These are phyloP conservation scores for Xylocopa sonorina DNA, from an alignment of 1,140 invertebrate genomes.

Conservation along the genomic window DNA sequence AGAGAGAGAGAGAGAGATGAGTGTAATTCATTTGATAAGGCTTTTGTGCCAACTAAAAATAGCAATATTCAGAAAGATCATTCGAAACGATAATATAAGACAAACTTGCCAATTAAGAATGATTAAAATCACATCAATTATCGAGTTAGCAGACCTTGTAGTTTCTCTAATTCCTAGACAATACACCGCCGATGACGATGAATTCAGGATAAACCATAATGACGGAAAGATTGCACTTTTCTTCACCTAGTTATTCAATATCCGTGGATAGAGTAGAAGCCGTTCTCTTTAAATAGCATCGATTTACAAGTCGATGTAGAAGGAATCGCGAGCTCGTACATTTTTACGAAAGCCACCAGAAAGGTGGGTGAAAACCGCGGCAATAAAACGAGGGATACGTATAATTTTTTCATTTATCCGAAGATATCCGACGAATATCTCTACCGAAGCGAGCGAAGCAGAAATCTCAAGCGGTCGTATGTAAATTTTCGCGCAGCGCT, in stretches of 20 bases:
- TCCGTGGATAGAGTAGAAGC: background rate
- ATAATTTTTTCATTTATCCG: slow-evolving; percentile 16
- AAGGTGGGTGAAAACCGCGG: background rate
- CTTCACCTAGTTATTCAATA: background rate
- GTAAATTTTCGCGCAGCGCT: slow-evolving; percentile 19
- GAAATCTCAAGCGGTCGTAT: slow-evolving; percentile 4
- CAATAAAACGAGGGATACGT: background rate
- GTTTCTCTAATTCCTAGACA: background rate
- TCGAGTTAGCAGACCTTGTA: background rate
- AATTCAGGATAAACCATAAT: background rate
- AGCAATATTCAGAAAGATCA: background rate
- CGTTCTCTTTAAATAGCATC: background rate
- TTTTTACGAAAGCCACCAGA: background rate
- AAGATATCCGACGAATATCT: background rate
- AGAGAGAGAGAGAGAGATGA: too few species aligned
- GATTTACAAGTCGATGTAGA: background rate
- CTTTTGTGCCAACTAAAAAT: background rate
- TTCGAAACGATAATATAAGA: background rate
- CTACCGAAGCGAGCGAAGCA: too few species aligned
- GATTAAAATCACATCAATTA: background rate
- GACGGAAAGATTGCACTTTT: background rate
- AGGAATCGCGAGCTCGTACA: background rate
- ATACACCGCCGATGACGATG: background rate
- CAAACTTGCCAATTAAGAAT: background rate
- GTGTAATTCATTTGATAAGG: too few species aligned